phyloP scores from a whole-genome alignment of 2,797 vertebrate species.

The Spondyliosoma cantharus region DNA sequence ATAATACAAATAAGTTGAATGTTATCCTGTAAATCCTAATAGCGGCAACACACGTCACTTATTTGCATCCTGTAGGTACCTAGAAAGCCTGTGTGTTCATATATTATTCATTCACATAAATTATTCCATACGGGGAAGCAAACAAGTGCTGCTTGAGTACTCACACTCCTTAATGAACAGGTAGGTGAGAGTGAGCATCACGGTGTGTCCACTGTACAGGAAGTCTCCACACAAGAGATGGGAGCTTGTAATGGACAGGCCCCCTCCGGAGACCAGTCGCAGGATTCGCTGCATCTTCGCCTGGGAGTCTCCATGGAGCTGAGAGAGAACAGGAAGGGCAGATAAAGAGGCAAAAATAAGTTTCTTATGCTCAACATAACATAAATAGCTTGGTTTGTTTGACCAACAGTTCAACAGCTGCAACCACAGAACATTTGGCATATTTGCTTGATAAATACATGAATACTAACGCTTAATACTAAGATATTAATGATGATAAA shows the following conservation, averaged over 20 bases:
- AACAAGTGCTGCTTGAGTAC: conserved; percentile 64
- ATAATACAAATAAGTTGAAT: not conserved
- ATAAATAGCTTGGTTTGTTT: not conserved
- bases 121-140: conserved; percentile 30
- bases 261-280: conserved; percentile 93
- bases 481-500: too few relatives aligned
- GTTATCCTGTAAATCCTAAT: too few relatives aligned
- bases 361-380: not conserved
- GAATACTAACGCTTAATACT: not conserved
- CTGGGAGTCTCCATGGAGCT: conserved; percentile 95
- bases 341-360: not conserved
- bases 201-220: conserved; percentile 97
- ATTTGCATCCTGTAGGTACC: not conserved
- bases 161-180: conserved; percentile 99
- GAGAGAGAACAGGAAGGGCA: conserved; percentile 28
- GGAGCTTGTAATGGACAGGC: conserved; percentile 95
- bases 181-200: conserved; percentile 95
- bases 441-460: too few relatives aligned
- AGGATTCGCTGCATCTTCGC: conserved; percentile 94
- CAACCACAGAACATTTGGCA: too few relatives aligned
- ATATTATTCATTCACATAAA: conserved; percentile 54
- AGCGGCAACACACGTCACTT: not conserved
- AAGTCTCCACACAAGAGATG: conserved; percentile 98
- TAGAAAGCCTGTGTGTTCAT: conserved; percentile 24
- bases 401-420: not conserved